Conservation (phyloP, 2,888 invertebrate species). For the Brassicogethes aeneus region DNA sequence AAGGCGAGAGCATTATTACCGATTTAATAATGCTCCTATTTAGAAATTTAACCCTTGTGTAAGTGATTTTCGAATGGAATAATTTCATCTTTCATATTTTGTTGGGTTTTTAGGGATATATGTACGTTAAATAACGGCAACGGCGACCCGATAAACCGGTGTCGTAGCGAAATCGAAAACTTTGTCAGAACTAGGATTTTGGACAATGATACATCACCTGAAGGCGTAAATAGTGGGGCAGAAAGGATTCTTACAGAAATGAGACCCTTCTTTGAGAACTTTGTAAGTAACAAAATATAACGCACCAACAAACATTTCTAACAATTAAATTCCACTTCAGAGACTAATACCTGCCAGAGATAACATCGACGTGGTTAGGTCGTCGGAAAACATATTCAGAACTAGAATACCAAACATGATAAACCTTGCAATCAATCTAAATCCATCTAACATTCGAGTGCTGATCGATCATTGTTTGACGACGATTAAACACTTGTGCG, state of each 20-base stretch:
- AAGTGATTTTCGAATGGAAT: slow-evolving; percentile 25
- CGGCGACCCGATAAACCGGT: slow-evolving; percentile 38
- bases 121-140: slow-evolving; percentile 35
- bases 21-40: slow-evolving; percentile 39
- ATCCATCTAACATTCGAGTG: slow-evolving; percentile 23
- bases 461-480: slow-evolving; percentile 29
- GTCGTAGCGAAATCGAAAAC: slow-evolving; percentile 40
- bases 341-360: slow-evolving; percentile 27
- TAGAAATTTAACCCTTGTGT: slow-evolving; percentile 36
- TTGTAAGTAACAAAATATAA: slow-evolving; percentile 33
- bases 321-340: slow-evolving; percentile 17
- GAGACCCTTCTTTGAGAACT: slow-evolving; percentile 38
- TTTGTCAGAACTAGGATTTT: slow-evolving; percentile 42
- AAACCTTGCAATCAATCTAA: slow-evolving; percentile 22
- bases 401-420: slow-evolving; percentile 33
- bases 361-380: slow-evolving; percentile 35
- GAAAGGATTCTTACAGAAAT: slow-evolving; percentile 40
- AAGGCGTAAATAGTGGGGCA: slow-evolving; percentile 39
- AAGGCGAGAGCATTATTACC: slow-evolving; percentile 39
- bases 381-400: slow-evolving; percentile 31
- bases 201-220: slow-evolving; percentile 36
- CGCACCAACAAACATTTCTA: not conserved
- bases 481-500: slow-evolving; percentile 29
- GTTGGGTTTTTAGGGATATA: slow-evolving; percentile 31
- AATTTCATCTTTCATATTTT: no score